A percentile compares a stretch with the other conserved stretches of the same genome.
These are phyloP conservation scores for Decapterus maruadsi DNA, from an alignment of 2,797 vertebrate genomes.

Conservation along the genomic window DNA sequence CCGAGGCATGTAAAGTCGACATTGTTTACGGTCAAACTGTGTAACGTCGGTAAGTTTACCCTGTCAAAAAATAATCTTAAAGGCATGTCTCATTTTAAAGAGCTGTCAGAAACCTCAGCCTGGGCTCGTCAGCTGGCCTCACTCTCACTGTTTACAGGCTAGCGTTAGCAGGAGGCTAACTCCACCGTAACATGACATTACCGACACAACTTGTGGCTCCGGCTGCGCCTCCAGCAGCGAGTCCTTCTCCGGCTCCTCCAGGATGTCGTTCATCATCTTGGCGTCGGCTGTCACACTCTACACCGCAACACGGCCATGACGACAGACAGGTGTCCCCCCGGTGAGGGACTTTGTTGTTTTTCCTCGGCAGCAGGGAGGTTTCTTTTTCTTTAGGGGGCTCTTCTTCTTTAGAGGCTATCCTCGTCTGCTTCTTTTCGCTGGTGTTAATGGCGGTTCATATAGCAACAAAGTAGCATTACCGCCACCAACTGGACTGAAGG, in stretches of 20 bases:
- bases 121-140: conserved; percentile 43
- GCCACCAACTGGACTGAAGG: not conserved
- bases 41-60: rapidly evolving
- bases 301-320: conserved; percentile 52
- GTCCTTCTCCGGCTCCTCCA: conserved; percentile 84
- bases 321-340: conserved; percentile 12
- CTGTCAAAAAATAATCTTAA: rapidly evolving
- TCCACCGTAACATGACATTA: conserved; percentile 58
- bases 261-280: conserved; percentile 85
- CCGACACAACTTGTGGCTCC: conserved; percentile 66
- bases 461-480: not conserved
- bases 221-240: conserved; percentile 68
- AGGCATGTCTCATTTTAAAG: not conserved
- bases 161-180: conserved; percentile 43
- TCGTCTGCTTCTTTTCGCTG: not conserved
- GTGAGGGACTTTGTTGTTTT: conserved; percentile 16
- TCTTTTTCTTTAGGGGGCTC: too few relatives aligned
- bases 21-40: not conserved
- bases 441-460: not conserved
- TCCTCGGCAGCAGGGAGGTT: conserved; percentile 7
- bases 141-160: conserved; percentile 25
- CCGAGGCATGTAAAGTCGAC: not conserved
- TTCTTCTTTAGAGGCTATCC: not conserved
- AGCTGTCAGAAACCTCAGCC: conserved; percentile 21
- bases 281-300: conserved; percentile 66